These are phyloP conservation scores for Urophycis tenuis DNA, from an alignment of 2,797 vertebrate species.

Conservation along the genomic window DNA sequence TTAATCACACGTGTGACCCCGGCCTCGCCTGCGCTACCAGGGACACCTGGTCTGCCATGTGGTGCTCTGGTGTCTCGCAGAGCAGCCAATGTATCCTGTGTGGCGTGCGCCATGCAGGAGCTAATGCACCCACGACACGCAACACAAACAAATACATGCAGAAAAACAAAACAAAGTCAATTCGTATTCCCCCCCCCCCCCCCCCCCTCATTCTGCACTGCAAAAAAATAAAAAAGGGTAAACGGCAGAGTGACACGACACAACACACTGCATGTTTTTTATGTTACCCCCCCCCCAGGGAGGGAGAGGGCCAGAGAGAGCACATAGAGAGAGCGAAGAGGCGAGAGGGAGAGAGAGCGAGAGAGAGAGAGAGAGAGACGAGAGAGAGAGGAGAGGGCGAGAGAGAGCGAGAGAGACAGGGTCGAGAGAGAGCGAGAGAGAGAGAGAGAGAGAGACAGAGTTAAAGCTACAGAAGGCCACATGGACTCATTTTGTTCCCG, in stretches of 20 bases:
- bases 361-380: slow-evolving; percentile 1
- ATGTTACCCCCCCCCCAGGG: neutral
- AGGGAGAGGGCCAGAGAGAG: neutral
- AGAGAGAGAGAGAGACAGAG: slow-evolving; percentile 1
- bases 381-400: neutral
- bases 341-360: neutral
- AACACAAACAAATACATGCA: neutral
- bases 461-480: slow-evolving; percentile 38
- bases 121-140: neutral
- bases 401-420: neutral
- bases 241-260: neutral
- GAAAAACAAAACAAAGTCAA: too few relatives aligned
- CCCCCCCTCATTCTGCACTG: too few relatives aligned
- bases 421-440: neutral
- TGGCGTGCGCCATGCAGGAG: too few relatives aligned
- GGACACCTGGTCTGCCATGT: neutral
- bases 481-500: slow-evolving; percentile 18
- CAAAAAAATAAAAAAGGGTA: neutral
- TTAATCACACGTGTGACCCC: neutral
- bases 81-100: too few relatives aligned
- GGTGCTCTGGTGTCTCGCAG: neutral
- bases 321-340: too few relatives aligned
- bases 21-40: neutral
- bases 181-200: too few relatives aligned
- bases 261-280: neutral